Conservation (phyloP, 2,113 vertebrate genomes). For the Tautogolabrus adspersus region DNA sequence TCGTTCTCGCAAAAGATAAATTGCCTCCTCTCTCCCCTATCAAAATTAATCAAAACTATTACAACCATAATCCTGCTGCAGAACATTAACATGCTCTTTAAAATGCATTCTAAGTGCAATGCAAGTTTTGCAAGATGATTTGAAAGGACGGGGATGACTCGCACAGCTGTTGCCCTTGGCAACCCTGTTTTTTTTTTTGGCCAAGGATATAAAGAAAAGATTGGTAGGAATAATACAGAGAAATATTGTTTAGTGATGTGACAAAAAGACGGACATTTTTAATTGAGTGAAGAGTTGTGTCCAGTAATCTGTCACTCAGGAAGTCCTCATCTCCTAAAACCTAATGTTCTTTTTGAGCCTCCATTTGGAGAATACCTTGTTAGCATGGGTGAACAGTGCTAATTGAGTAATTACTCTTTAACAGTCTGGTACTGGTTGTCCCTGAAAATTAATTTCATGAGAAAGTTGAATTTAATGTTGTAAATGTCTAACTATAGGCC, state of each 20-base stretch:
- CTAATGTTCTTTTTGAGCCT: no score
- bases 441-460: no score
- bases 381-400: no score
- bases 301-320: no score
- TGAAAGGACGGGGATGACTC: conserved; percentile 25
- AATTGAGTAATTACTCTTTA: no score
- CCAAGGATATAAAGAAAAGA: neutral
- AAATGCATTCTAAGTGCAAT: conserved; percentile 19
- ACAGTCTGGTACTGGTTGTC: no score
- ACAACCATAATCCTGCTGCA: conserved; percentile 13
- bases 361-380: no score
- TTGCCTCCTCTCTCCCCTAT: conserved; percentile 39
- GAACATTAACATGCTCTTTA: conserved; percentile 30
- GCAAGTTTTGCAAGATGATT: conserved; percentile 9
- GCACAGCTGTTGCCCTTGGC: conserved; percentile 8
- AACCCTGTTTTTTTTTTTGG: neutral
- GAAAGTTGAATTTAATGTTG: no score
- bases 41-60: conserved; percentile 44
- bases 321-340: no score
- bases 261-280: neutral
- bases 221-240: conserved; percentile 1
- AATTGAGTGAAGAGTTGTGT: neutral
- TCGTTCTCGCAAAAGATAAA: conserved; percentile 27
- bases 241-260: neutral
- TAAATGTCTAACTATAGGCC: no score